Percentiles rank a stretch among this genome's conserved stretches.
These are phyloP conservation scores for Orchesellides sinensis DNA, from an alignment of 2,888 invertebrate species.

Conservation along the genomic window DNA sequence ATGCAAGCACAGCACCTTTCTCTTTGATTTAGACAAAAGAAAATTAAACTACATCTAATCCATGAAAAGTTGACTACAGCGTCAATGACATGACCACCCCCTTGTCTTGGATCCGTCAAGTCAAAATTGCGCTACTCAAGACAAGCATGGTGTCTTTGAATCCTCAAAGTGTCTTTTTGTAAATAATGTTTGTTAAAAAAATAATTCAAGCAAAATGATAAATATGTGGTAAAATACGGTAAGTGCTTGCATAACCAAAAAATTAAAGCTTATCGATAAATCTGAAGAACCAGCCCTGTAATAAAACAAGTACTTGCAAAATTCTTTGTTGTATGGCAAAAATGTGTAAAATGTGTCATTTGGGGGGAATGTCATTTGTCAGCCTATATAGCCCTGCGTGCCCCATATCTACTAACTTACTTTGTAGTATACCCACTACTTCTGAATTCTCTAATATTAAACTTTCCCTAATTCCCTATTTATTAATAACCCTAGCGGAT, in stretches of 20 bases:
- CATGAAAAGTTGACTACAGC: too few species aligned
- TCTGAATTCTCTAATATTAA: neutral
- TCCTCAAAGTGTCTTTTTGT: neutral
- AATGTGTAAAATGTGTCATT: constrained; percentile 70
- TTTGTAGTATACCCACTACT: neutral
- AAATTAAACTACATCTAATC: neutral
- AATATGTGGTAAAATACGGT: constrained; percentile 13
- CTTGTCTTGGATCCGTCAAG: neutral
- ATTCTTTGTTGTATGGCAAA: constrained; percentile 69
- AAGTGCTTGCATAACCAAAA: constrained; percentile 75
- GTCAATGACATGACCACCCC: too few species aligned
- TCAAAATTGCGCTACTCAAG: neutral
- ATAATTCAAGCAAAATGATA: neutral
- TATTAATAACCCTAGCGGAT: too few species aligned
- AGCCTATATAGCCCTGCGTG: constrained; percentile 18
- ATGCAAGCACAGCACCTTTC: constrained; percentile 73
- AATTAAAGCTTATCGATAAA: constrained; percentile 69
- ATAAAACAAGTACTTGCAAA: constrained; percentile 71
- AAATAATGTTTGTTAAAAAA: neutral
- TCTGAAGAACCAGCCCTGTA: constrained; percentile 74
- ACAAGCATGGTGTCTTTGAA: neutral
- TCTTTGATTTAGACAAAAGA: constrained; percentile 27
- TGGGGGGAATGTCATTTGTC: constrained; percentile 65
- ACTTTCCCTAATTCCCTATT: constrained; percentile 2
- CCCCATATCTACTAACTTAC: neutral